Percentiles rank a stretch among this genome's conserved stretches.
phyloP scores from a whole-genome alignment of 2,113 vertebrate genomes.

The Anseranas semipalmata region DNA sequence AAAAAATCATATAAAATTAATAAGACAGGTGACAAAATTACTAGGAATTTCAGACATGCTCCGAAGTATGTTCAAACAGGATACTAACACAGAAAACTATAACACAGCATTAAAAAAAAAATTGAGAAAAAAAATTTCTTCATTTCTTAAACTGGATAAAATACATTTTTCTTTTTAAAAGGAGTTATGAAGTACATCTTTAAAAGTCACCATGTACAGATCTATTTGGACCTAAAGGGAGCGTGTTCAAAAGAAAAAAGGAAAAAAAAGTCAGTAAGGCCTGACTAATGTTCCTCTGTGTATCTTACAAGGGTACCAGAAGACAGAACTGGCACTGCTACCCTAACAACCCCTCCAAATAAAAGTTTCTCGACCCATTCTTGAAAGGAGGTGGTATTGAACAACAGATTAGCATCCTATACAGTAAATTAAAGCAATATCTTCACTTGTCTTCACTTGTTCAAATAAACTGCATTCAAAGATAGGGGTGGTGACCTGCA shows the following conservation, averaged over 20 bases:
- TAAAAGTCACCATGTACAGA: not conserved
- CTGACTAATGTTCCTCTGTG: not conserved
- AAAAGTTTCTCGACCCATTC: not conserved
- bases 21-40: not conserved
- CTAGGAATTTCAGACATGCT: not conserved
- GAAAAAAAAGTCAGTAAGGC: not conserved
- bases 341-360: not conserved
- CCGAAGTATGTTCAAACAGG: not conserved
- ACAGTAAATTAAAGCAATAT: not conserved
- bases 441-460: not conserved
- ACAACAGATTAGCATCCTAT: not conserved
- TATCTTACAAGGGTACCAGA: not conserved
- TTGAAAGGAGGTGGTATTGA: not conserved
- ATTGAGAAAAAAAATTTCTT: not conserved
- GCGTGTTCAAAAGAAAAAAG: not conserved
- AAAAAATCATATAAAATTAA: not conserved
- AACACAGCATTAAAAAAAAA: not conserved
- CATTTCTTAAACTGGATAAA: not conserved
- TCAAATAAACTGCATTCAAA: not conserved
- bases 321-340: not conserved
- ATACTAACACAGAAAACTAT: not conserved
- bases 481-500: not conserved
- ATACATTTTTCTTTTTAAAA: not conserved
- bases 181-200: not conserved
- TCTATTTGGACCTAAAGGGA: not conserved